Percentiles rank a stretch among this genome's conserved stretches.
phyloP scores from a whole-genome alignment of 2,113 vertebrate genomes.

The Notarius lentiginosus region DNA sequence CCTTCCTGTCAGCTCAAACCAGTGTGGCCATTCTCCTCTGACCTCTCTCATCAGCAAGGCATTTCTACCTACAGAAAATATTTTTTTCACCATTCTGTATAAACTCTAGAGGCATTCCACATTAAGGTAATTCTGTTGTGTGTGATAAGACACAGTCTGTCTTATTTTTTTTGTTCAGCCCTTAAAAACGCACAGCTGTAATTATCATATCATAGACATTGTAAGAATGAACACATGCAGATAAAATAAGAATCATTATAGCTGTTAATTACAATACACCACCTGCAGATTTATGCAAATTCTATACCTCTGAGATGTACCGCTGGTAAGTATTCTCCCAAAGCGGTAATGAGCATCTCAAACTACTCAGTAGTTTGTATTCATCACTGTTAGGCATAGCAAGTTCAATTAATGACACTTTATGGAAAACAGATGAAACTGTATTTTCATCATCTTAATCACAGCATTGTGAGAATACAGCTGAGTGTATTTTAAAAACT shows the following conservation, averaged over 20 bases:
- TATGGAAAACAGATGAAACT: neutral
- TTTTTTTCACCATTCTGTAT: neutral
- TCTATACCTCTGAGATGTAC: neutral
- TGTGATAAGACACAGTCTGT: neutral
- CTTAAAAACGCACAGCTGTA: neutral
- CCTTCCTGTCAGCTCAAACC: neutral
- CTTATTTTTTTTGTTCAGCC: neutral
- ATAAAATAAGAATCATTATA: constrained; percentile 25
- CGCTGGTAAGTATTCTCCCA: neutral
- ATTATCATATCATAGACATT: constrained; percentile 23
- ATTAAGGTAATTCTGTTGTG: neutral
- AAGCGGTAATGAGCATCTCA: constrained; percentile 37
- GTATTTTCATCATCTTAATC: constrained; percentile 20
- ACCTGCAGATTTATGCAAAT: constrained; percentile 35
- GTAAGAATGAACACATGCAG: constrained; percentile 24
- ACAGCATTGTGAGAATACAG: constrained; percentile 8
- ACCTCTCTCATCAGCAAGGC: neutral
- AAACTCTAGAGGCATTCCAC: neutral
- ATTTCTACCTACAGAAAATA: neutral
- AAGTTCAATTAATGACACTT: neutral
- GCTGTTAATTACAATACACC: constrained; percentile 7
- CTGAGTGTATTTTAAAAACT: constrained; percentile 24
- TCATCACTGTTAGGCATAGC: constrained; percentile 4
- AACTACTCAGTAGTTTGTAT: constrained; percentile 16
- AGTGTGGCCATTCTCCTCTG: neutral